These are phyloP conservation scores for Lydus trimaculatus DNA, from an alignment of 2,888 invertebrate genomes.

Conservation along the genomic window DNA sequence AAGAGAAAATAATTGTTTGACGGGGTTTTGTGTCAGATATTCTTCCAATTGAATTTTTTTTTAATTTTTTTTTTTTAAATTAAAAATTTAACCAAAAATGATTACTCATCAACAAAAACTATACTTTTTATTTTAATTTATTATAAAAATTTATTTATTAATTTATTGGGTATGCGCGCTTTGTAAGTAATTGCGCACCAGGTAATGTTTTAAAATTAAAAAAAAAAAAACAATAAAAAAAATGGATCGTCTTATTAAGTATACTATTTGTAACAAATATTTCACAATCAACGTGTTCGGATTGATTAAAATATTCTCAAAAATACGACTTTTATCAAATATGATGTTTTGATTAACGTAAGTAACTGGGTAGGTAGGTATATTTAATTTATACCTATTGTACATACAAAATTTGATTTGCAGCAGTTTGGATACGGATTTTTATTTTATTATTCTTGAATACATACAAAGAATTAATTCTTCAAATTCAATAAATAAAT, in stretches of 20 bases:
- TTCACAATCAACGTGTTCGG: slow-evolving; percentile 38
- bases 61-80: slow-evolving; percentile 21
- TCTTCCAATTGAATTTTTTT: slow-evolving; percentile 29
- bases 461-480: slow-evolving; percentile 12
- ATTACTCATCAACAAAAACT: slow-evolving; percentile 20
- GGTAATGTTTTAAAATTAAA: slow-evolving; percentile 57
- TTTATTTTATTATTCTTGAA: slow-evolving; percentile 4
- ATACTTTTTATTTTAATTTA: slow-evolving; percentile 17
- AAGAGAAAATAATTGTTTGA: slow-evolving; percentile 56
- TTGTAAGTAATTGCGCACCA: slow-evolving; percentile 69
- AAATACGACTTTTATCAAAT: slow-evolving; percentile 53
- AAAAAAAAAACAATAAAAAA: slow-evolving; percentile 53
- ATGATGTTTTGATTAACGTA: slow-evolving; percentile 61
- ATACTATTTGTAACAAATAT: slow-evolving; percentile 6
- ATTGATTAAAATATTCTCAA: slow-evolving; percentile 47
- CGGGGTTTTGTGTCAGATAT: slow-evolving; percentile 58
- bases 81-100: background rate
- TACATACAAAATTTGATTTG: slow-evolving; percentile 24
- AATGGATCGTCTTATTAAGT: slow-evolving; percentile 13
- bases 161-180: slow-evolving; percentile 61
- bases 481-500: background rate
- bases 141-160: slow-evolving; percentile 37
- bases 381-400: slow-evolving; percentile 63
- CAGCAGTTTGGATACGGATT: slow-evolving; percentile 11
- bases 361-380: slow-evolving; percentile 71